These are phyloP conservation scores for Pterophyllum scalare DNA, from an alignment of 2,113 vertebrate genomes.

Conservation along the genomic window DNA sequence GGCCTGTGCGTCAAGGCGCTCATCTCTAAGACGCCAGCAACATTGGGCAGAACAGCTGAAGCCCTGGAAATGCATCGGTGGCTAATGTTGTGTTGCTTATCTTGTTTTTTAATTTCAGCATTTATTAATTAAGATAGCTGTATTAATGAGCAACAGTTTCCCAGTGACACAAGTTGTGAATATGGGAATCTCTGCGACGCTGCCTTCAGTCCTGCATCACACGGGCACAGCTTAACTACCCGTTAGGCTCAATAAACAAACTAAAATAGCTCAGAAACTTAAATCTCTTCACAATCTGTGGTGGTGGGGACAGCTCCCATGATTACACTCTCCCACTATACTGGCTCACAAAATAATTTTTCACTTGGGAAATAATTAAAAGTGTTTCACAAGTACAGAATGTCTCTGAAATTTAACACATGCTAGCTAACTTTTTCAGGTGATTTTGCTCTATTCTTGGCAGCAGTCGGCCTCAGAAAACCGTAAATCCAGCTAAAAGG, in stretches of 20 bases:
- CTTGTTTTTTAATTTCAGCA: background rate
- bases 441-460: background rate
- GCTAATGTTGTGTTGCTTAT: background rate
- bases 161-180: background rate
- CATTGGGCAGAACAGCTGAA: background rate
- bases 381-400: background rate
- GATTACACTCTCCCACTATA: background rate
- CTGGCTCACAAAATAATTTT: background rate
- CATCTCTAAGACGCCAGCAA: background rate
- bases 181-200: background rate
- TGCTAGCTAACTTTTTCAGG: slow-evolving; percentile 6
- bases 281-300: background rate
- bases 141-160: background rate
- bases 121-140: background rate
- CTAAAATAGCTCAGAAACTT: background rate
- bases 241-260: background rate
- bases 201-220: background rate
- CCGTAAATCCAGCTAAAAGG: slow-evolving; percentile 3
- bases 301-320: background rate
- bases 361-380: background rate
- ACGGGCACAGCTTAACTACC: background rate
- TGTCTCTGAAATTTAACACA: background rate
- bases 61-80: background rate
- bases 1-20: background rate
- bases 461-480: background rate